phyloP scores from a whole-genome alignment of 2,113 vertebrate genomes.

The Heliornis fulica region DNA sequence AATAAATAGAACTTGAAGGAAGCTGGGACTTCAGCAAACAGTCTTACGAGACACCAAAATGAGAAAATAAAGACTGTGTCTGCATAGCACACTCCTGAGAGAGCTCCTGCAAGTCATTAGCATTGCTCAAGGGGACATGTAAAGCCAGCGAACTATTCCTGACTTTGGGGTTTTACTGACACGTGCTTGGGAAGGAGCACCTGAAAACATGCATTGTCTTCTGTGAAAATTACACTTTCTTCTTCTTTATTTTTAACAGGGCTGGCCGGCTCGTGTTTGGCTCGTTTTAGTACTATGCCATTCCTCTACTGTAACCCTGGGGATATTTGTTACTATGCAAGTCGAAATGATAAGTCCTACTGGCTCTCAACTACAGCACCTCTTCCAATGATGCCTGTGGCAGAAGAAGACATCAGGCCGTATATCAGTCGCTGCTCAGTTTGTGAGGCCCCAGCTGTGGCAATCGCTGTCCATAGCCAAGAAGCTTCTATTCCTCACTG shows the following conservation, averaged over 20 bases:
- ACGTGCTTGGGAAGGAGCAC: background rate
- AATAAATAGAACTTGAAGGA: background rate
- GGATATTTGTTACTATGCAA: slow-evolving; percentile 93
- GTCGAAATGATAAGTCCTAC: slow-evolving; percentile 96
- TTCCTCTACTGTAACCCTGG: slow-evolving; percentile 98
- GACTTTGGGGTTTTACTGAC: background rate
- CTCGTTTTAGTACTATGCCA: slow-evolving; percentile 94
- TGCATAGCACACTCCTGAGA: background rate
- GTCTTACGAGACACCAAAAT: background rate
- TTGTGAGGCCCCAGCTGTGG: slow-evolving; percentile 93
- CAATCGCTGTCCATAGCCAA: slow-evolving; percentile 95
- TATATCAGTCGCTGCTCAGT: slow-evolving; percentile 98
- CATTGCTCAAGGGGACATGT: background rate
- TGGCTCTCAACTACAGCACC: slow-evolving; percentile 96
- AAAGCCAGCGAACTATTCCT: background rate
- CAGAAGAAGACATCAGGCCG: slow-evolving; percentile 85
- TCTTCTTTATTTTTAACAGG: slow-evolving; percentile 68
- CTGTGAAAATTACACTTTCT: background rate
- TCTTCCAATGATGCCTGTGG: slow-evolving; percentile 97
- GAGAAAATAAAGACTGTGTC: background rate
- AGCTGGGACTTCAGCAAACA: background rate
- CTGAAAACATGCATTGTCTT: background rate
- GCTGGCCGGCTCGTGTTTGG: slow-evolving; percentile 92
- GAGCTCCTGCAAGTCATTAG: background rate
- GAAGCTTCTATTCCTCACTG: slow-evolving; percentile 92